phyloP scores from a whole-genome alignment of 53 echinoderm and acorn worm species.

The Temnopleurus reevesii region DNA sequence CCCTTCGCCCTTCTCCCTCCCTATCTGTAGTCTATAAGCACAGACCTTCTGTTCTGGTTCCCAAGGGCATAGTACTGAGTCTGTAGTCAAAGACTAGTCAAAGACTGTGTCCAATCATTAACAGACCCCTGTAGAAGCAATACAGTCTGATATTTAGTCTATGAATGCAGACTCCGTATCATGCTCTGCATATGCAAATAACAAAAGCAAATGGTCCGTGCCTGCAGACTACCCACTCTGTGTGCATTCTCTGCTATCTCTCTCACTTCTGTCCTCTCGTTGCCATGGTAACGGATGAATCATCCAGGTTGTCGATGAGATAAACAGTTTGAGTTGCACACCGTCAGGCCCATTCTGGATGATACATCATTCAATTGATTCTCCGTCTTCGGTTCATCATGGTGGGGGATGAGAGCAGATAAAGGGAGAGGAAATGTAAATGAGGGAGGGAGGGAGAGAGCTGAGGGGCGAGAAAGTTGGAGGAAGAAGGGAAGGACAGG shows the following conservation, averaged over 20 bases:
- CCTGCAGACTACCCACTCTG: no score
- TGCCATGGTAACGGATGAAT: constrained; percentile 38
- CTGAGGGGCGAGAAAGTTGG: not conserved
- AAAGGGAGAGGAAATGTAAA: not conserved
- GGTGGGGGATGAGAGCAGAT: not conserved
- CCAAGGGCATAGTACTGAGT: no score
- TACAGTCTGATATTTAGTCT: no score
- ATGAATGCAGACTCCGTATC: no score
- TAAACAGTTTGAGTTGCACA: constrained; percentile 14
- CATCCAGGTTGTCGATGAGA: constrained; percentile 37
- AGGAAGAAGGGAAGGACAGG: not conserved
- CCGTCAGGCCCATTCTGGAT: not conserved
- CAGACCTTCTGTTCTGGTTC: no score
- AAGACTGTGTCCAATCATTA: no score
- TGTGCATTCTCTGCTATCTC: not conserved
- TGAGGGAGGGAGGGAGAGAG: not conserved
- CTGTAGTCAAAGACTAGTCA: no score
- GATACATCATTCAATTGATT: not conserved
- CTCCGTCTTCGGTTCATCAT: not conserved
- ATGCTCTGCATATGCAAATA: no score
- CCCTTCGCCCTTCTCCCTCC: no score
- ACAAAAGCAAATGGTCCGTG: no score
- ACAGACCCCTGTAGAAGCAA: no score
- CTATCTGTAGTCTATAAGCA: no score
- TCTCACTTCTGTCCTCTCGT: not conserved